Conservation (phyloP, 37 sponge, comb jelly and placozoan species). For the Halisarca cf. caerulea region DNA sequence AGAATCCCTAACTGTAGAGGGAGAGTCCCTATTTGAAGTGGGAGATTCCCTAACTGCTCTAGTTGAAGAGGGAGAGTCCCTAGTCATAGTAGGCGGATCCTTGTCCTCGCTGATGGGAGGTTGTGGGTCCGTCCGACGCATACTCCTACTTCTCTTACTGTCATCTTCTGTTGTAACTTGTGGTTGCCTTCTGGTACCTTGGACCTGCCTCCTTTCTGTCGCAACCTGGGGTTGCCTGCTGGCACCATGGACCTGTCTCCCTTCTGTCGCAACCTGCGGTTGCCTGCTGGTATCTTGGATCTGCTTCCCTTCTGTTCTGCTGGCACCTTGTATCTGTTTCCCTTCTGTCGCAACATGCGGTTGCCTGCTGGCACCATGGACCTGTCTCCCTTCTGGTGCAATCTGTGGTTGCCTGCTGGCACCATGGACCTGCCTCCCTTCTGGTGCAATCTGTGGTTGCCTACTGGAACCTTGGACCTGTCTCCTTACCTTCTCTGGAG, state of each 20-base stretch:
- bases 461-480: background rate
- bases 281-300: background rate
- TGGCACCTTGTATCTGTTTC: too few relatives aligned
- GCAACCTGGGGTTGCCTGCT: background rate
- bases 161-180: background rate
- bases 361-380: background rate
- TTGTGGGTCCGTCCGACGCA: too few relatives aligned
- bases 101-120: too few relatives aligned
- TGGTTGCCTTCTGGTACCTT: background rate
- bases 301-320: slow-evolving; percentile 17
- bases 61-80: too few relatives aligned
- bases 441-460: background rate
- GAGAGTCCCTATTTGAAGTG: too few relatives aligned
- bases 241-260: background rate
- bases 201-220: background rate
- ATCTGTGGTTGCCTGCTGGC: background rate
- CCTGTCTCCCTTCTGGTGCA: background rate
- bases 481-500: background rate
- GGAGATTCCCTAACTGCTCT: too few relatives aligned
- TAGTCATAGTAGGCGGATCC: too few relatives aligned
- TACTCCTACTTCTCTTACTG: background rate
- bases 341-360: background rate
- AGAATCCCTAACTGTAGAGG: too few relatives aligned
- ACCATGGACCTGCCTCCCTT: background rate
- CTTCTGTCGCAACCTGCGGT: background rate